These are phyloP conservation scores for Pantala flavescens DNA, from an alignment of 1,140 invertebrate species.

Conservation along the genomic window DNA sequence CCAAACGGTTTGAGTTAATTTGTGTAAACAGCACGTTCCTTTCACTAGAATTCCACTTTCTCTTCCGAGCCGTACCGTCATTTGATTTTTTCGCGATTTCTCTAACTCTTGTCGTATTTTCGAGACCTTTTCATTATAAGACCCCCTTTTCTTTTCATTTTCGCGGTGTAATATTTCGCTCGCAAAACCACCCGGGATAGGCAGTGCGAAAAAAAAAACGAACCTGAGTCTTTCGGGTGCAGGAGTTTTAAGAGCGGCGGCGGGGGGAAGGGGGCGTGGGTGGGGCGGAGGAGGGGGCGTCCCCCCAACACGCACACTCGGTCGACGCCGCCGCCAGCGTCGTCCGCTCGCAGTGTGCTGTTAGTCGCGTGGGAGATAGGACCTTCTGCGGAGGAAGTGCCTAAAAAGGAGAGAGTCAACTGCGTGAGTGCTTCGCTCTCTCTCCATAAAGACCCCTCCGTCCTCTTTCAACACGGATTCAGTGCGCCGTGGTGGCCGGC, in stretches of 20 bases:
- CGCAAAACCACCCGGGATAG: not conserved
- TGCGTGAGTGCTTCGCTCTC: not conserved
- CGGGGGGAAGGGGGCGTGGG: not conserved
- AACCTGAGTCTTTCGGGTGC: not conserved
- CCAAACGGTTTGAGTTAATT: too few species aligned
- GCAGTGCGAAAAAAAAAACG: constrained; percentile 2
- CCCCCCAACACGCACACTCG: constrained; percentile 29
- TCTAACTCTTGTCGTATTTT: too few species aligned
- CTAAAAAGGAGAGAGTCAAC: constrained; percentile 28
- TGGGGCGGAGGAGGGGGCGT: constrained; percentile 22
- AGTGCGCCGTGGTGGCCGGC: too few species aligned
- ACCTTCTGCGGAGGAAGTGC: constrained; percentile 24
- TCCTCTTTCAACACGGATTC: too few species aligned
- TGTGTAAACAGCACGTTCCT: too few species aligned
- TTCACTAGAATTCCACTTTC: too few species aligned
- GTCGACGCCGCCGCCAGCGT: constrained; percentile 22
- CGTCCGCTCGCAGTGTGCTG: not conserved
- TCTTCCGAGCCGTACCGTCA: too few species aligned
- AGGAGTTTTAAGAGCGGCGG: not conserved
- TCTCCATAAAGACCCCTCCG: constrained; percentile 4
- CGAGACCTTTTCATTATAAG: not conserved
- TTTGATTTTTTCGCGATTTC: too few species aligned
- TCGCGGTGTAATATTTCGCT: not conserved
- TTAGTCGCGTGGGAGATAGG: not conserved
- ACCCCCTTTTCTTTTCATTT: not conserved